Percentiles rank a stretch among this genome's conserved stretches.
phyloP scores from a whole-genome alignment of 2,888 invertebrate genomes.

The Diaphora mendica region DNA sequence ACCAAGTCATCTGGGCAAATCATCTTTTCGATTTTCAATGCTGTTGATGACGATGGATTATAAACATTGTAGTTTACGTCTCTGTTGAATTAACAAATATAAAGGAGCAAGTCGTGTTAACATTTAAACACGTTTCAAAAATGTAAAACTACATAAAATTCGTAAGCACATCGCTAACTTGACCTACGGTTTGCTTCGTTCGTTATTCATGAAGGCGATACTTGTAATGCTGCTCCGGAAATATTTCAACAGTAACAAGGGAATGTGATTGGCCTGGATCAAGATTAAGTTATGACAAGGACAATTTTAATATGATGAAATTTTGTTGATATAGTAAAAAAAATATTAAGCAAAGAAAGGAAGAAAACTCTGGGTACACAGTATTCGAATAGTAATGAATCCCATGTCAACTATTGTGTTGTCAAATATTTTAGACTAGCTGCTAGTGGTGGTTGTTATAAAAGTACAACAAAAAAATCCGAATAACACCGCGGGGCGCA shows the following conservation, averaged over 20 bases:
- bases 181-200: not conserved
- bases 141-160: not conserved
- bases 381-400: too few relatives aligned
- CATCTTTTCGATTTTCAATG: too few relatives aligned
- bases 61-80: not conserved
- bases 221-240: conserved; percentile 20
- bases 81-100: not conserved
- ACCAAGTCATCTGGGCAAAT: too few relatives aligned
- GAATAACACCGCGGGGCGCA: too few relatives aligned
- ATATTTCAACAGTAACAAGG: conserved; percentile 41
- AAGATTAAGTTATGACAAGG: conserved; percentile 18
- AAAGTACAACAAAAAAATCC: too few relatives aligned
- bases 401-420: too few relatives aligned
- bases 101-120: not conserved
- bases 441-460: too few relatives aligned
- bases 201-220: conserved; percentile 19
- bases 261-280: conserved; percentile 41
- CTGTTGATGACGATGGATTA: too few relatives aligned
- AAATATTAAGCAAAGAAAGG: not conserved
- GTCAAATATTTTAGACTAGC: too few relatives aligned
- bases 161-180: not conserved
- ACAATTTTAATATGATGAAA: not conserved
- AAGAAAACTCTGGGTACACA: too few relatives aligned
- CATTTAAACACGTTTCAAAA: not conserved
- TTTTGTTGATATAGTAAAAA: not conserved